Evolutionary conservation across 2,888 invertebrate species (phyloP).

Genomic region (Mesochorus sp.): DNA sequence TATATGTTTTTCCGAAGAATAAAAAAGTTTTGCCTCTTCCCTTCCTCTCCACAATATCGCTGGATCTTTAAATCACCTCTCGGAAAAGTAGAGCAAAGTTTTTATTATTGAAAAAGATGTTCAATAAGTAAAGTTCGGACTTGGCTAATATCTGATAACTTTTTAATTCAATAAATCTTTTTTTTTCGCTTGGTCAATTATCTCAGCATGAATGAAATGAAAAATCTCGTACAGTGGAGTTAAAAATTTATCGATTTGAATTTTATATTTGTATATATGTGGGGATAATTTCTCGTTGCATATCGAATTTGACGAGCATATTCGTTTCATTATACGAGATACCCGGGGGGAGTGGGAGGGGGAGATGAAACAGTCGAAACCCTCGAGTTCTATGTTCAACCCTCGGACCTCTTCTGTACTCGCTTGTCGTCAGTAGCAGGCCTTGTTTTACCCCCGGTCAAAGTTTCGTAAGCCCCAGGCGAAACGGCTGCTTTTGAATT

Average conservation of each 20-base stretch:
- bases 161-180: neutral
- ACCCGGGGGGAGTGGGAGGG: neutral
- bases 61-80: too few species aligned
- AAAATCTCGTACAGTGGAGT: too few species aligned
- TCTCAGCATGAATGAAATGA: neutral
- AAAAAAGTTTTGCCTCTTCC: too few species aligned
- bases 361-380: neutral
- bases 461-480: slow-evolving; percentile 34
- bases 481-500: slow-evolving; percentile 55
- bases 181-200: neutral
- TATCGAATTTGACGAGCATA: slow-evolving; percentile 1
- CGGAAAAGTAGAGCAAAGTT: too few species aligned
- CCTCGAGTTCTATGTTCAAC: neutral
- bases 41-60: too few species aligned
- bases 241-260: neutral
- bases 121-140: too few species aligned
- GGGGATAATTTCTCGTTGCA: neutral
- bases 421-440: slow-evolving; percentile 53
- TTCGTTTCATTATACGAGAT: slow-evolving; percentile 8
- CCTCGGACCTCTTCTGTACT: slow-evolving; percentile 11
- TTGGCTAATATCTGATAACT: too few species aligned
- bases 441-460: neutral
- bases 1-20: too few species aligned
- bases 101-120: too few species aligned
- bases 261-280: neutral